These are phyloP conservation scores for Drosophila pseudoananassae DNA, from an alignment of 1,140 invertebrate genomes.

Conservation along the genomic window DNA sequence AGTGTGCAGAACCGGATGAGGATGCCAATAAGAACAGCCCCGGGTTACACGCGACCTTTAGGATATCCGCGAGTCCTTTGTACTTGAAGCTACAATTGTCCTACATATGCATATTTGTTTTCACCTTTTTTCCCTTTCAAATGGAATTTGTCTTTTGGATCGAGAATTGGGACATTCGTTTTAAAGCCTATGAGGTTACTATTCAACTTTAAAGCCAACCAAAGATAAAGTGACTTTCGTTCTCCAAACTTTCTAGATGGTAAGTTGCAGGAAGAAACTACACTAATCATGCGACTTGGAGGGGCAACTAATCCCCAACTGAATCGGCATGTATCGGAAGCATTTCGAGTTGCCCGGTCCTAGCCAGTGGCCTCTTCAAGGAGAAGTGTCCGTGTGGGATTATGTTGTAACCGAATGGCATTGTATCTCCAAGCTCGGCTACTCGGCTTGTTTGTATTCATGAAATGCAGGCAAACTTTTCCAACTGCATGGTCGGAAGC, in stretches of 20 bases:
- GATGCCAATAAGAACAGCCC: slow-evolving; percentile 34
- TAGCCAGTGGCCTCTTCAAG: slow-evolving; percentile 2
- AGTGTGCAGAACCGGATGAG: slow-evolving; percentile 38
- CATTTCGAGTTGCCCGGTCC: slow-evolving; percentile 11
- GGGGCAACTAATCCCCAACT: slow-evolving; percentile 21
- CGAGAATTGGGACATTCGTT: not conserved
- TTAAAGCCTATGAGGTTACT: not conserved
- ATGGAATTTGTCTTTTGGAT: slow-evolving; percentile 13
- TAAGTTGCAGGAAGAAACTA: slow-evolving; percentile 4
- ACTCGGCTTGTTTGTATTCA: slow-evolving; percentile 36
- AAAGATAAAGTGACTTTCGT: not conserved
- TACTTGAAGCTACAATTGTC: slow-evolving; percentile 21
- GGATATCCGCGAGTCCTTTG: slow-evolving; percentile 21
- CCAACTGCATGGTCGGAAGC: slow-evolving; percentile 16
- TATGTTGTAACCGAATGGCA: slow-evolving; percentile 13
- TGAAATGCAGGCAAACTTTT: slow-evolving; percentile 34
- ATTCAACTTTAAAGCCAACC: not conserved
- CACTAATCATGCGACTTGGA: slow-evolving; percentile 11
- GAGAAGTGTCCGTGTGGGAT: slow-evolving; percentile 20
- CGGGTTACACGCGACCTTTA: slow-evolving; percentile 25
- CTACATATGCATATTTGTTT: not conserved
- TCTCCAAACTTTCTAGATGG: slow-evolving; percentile 1
- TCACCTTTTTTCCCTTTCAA: not conserved
- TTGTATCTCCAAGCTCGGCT: slow-evolving; percentile 15
- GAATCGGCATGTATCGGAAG: slow-evolving; percentile 36